Percentiles rank a stretch among this genome's conserved stretches.
Evolutionary conservation across 2,888 invertebrate species (phyloP).

Genomic region (Carabus problematicus): DNA sequence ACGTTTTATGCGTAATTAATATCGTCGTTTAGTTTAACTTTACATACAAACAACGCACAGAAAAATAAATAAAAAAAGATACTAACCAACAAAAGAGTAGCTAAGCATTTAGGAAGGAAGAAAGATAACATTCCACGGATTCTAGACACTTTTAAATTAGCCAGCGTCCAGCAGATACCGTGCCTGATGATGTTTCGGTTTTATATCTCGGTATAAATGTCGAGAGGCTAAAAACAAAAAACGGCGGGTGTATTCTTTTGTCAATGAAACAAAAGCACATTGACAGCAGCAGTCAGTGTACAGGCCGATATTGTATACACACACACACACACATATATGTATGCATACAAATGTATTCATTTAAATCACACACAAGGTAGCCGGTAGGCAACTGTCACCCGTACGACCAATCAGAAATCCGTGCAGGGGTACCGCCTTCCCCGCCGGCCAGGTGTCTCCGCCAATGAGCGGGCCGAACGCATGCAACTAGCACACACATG

Average conservation of each 20-base stretch:
- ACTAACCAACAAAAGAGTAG: conserved; percentile 26
- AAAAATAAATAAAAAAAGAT: conserved; percentile 10
- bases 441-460: conserved; percentile 20
- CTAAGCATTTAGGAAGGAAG: conserved; percentile 18
- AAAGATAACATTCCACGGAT: conserved; percentile 37
- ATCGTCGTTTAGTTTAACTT: conserved; percentile 27
- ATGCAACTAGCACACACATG: conserved; percentile 13
- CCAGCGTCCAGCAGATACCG: conserved; percentile 22
- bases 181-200: conserved; percentile 28
- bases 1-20: conserved; percentile 35
- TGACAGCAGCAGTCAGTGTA: conserved; percentile 13
- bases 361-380: conserved; percentile 39
- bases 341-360: conserved; percentile 14
- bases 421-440: conserved; percentile 28
- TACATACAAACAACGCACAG: conserved; percentile 22
- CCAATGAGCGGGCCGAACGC: conserved; percentile 15
- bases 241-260: conserved; percentile 36
- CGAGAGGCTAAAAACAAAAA: conserved; percentile 20
- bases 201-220: conserved; percentile 17
- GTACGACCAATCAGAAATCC: conserved; percentile 22
- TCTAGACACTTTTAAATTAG: conserved; percentile 42
- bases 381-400: conserved; percentile 41
- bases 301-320: neutral
- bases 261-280: conserved; percentile 40
- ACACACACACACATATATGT: conserved; percentile 14